These are phyloP conservation scores for Atractosteus spatula DNA, from an alignment of 2,113 vertebrate genomes.

Conservation along the genomic window DNA sequence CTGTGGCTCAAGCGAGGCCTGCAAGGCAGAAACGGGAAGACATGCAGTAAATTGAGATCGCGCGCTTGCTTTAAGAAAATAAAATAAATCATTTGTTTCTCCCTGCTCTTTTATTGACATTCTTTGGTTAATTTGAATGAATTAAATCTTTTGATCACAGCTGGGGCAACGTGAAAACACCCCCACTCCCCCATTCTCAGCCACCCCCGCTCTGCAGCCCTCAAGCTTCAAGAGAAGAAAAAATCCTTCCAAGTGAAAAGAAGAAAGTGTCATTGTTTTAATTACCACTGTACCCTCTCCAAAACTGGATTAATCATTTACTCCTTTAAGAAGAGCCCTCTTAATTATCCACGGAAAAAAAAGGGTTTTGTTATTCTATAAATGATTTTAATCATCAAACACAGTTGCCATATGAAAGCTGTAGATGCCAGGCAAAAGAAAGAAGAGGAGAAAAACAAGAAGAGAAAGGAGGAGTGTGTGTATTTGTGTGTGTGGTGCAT, in stretches of 20 bases:
- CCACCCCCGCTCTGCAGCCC: conserved; percentile 9
- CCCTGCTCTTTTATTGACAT: conserved; percentile 19
- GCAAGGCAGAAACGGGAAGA: background rate
- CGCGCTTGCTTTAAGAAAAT: conserved; percentile 16
- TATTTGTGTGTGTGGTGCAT: too few species aligned
- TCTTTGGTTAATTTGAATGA: conserved; percentile 23
- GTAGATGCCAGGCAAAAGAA: background rate
- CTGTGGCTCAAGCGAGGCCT: too few species aligned
- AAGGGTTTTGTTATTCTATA: conserved; percentile 37
- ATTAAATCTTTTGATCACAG: conserved; percentile 27
- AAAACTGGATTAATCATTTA: conserved; percentile 39
- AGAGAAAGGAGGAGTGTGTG: background rate
- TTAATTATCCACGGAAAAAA: conserved; percentile 31
- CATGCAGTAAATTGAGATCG: conserved; percentile 15
- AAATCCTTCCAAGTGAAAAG: conserved; percentile 23
- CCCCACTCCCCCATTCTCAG: background rate
- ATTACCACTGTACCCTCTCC: conserved; percentile 36
- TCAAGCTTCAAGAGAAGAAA: conserved; percentile 14
- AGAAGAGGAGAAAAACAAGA: background rate
- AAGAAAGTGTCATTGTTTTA: conserved; percentile 37
- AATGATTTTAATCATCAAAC: conserved; percentile 19
- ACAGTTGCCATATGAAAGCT: conserved; percentile 7
- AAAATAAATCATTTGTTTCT: background rate
- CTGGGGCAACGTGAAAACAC: conserved; percentile 3
- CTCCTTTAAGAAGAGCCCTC: conserved; percentile 30